These are phyloP conservation scores for Cotesia glomerata DNA, from an alignment of 1,140 invertebrate species.

Conservation along the genomic window DNA sequence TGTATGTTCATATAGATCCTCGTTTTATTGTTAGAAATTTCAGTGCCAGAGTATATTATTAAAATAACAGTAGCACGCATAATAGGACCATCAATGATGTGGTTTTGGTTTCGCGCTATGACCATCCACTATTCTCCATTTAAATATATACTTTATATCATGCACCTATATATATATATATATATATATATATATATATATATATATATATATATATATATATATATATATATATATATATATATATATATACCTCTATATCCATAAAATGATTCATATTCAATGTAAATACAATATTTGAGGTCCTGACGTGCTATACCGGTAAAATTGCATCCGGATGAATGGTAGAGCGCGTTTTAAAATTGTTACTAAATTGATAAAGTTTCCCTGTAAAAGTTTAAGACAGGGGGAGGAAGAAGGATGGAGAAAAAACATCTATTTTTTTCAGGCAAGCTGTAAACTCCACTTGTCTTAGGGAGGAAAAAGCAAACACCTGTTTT, in stretches of 20 bases:
- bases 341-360: background rate
- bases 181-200: too few relatives aligned
- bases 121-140: background rate
- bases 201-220: too few relatives aligned
- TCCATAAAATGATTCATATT: background rate
- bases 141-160: too few relatives aligned
- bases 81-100: conserved; percentile 7
- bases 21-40: conserved; percentile 4
- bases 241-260: too few relatives aligned
- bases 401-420: background rate
- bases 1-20: background rate
- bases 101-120: conserved; percentile 8
- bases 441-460: too few relatives aligned
- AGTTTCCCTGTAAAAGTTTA: background rate
- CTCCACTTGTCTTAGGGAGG: too few relatives aligned
- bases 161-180: too few relatives aligned
- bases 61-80: conserved; percentile 9
- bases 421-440: background rate
- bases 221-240: too few relatives aligned
- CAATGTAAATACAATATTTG: background rate
- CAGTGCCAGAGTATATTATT: conserved; percentile 1
- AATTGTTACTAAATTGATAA: background rate
- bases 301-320: background rate
- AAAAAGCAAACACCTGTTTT: conserved; percentile 31
- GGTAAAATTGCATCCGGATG: background rate